Base-by-base conservation (phyloP, 2,113 vertebrate genomes). In the Pelecanoides urinatrix region DNA sequence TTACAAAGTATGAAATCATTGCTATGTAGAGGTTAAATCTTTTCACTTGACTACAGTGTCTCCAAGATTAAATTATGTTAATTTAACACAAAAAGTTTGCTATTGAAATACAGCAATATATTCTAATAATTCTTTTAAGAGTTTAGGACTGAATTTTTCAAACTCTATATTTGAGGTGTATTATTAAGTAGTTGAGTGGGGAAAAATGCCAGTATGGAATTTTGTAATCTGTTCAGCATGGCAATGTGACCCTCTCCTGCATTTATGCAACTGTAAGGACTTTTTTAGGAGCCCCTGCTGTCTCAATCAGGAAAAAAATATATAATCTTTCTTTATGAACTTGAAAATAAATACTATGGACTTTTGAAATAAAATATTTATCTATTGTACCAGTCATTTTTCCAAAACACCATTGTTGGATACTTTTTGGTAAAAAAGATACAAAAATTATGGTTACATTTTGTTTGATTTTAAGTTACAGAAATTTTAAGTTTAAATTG, bases 1-100 rank as follows among this genome's bases (percentile, higher is more conserved):
- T 94, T 67, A 68, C 68, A 87, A 68, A n/a, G 23, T 91, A 76
- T 87, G 94, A 94, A 96, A 92, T 84, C 79, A 76, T 74, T 81
- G 71, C 62, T 88, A 89, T 15, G 36, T 25, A 85, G 86, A 92
- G 59, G 84, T 96, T 96, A 90, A 92, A 89, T 40, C 72, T 95
- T 93, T 65, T 94, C 79, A 86, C 87, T 96, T 93, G 84, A 96
- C 68, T 4, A 2, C 49, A 76, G 86, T 71, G 34, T n/a, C 50
- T 81, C 70, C 84, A 83, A 88, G 77, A 90, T 86, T 92, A 84
- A 93, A 85, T 90, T 71, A 94, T 66, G 67, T 75, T 92, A 86
- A 89, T 90, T 94, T 93, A 95, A 80, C 66, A 89, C 18, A 55
- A 87, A 82, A 96, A 90, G 50, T 38, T 96, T 62, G 8, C 32